These are phyloP conservation scores for Hapalemur alaotrensis DNA, from an alignment of 2,797 vertebrate species.

Conservation along the genomic window DNA sequence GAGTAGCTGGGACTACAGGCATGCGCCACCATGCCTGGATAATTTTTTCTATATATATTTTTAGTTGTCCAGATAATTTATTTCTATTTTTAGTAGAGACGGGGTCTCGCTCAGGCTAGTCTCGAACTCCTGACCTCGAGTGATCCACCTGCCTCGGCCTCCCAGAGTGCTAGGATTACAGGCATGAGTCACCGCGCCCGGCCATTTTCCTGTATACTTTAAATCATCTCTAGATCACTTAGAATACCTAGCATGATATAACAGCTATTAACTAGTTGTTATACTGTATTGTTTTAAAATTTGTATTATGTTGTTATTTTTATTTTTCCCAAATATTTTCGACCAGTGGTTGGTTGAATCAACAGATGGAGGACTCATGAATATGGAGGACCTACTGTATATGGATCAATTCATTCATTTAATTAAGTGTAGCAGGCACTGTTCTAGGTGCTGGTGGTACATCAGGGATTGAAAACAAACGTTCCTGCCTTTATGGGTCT, in stretches of 20 bases:
- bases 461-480: neutral
- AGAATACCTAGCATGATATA: neutral
- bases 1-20: too few relatives aligned
- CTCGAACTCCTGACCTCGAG: too few relatives aligned
- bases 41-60: too few relatives aligned
- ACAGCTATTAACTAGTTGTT: neutral
- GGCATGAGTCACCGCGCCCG: too few relatives aligned
- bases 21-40: too few relatives aligned
- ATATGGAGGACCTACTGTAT: too few relatives aligned
- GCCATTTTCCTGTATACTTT: neutral
- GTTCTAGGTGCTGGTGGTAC: neutral
- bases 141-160: too few relatives aligned
- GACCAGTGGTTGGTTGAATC: neutral
- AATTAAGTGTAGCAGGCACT: neutral
- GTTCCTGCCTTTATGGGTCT: neutral
- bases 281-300: neutral
- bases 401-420: neutral
- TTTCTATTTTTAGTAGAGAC: too few relatives aligned
- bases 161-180: too few relatives aligned
- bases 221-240: neutral
- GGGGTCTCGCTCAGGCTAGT: too few relatives aligned
- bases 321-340: neutral
- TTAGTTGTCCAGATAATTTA: too few relatives aligned
- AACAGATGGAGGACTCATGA: neutral
- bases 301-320: neutral